Percentiles rank a stretch among this genome's conserved stretches.
phyloP scores from a whole-genome alignment of 1,140 invertebrate species.

The Platyura marginata region DNA sequence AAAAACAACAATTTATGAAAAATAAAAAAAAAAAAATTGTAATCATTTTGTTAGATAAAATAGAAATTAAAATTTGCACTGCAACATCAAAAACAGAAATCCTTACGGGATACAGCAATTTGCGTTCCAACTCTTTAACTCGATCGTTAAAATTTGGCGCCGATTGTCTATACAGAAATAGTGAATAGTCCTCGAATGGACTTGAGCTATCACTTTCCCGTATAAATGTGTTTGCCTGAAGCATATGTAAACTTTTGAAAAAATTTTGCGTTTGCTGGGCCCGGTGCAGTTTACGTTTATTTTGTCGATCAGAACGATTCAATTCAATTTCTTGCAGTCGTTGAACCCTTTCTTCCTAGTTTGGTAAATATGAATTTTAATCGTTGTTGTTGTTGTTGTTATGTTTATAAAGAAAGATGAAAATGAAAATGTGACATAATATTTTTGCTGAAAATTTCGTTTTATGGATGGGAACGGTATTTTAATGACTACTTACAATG shows the following conservation, averaged over 20 bases:
- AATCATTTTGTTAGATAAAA: background rate
- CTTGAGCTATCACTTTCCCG: slow-evolving; percentile 26
- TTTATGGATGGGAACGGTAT: no score
- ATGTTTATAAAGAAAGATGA: background rate
- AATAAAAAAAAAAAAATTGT: no score
- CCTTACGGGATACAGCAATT: slow-evolving; percentile 56
- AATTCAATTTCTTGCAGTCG: slow-evolving; percentile 44
- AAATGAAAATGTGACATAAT: background rate
- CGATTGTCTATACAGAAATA: slow-evolving; percentile 53
- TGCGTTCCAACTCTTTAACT: slow-evolving; percentile 56
- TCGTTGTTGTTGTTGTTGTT: background rate
- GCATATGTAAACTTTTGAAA: slow-evolving; percentile 58
- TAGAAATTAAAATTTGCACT: background rate
- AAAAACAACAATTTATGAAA: no score
- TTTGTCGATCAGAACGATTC: slow-evolving; percentile 43
- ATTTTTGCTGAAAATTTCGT: no score
- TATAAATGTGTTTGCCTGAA: slow-evolving; percentile 36
- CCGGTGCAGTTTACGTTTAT: slow-evolving; percentile 41
- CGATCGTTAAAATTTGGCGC: slow-evolving; percentile 56
- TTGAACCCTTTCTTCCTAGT: slow-evolving; percentile 45
- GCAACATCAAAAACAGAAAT: slow-evolving; percentile 4
- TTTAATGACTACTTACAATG: slow-evolving; percentile 26
- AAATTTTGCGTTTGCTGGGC: slow-evolving; percentile 52
- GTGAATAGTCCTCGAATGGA: slow-evolving; percentile 54
- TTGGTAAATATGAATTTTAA: no score